Evolutionary conservation across 2,113 vertebrate genomes (phyloP).

Genomic region (Spilogale gracilis): DNA sequence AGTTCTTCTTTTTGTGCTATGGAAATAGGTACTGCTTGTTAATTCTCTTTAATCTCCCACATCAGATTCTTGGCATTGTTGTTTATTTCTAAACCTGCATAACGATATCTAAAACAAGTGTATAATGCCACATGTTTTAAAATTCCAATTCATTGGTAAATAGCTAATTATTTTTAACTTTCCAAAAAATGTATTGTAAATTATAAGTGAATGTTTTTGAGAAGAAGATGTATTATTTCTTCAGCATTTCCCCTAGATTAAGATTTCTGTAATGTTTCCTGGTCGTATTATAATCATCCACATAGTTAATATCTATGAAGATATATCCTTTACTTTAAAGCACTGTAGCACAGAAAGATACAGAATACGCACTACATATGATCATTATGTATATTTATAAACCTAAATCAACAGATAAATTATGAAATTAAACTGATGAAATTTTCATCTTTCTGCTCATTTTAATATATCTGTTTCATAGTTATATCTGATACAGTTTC

Average conservation of each 20-base stretch:
- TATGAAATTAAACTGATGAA: neutral
- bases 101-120: neutral
- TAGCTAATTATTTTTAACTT: neutral
- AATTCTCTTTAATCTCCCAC: constrained; percentile 60
- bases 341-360: neutral
- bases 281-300: neutral
- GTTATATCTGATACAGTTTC: neutral
- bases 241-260: neutral
- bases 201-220: neutral
- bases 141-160: neutral
- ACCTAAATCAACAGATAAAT: neutral
- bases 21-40: constrained; percentile 73
- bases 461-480: neutral
- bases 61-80: constrained; percentile 31
- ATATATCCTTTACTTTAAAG: neutral
- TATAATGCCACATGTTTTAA: constrained; percentile 17
- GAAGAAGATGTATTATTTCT: neutral
- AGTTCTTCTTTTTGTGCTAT: constrained; percentile 51
- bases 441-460: neutral
- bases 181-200: constrained; percentile 12
- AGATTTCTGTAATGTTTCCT: neutral
- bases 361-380: neutral
- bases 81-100: constrained; percentile 38
- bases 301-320: neutral
- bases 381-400: neutral